phyloP scores from a whole-genome alignment of 2,797 vertebrate species.

The Gorsachius magnificus region DNA sequence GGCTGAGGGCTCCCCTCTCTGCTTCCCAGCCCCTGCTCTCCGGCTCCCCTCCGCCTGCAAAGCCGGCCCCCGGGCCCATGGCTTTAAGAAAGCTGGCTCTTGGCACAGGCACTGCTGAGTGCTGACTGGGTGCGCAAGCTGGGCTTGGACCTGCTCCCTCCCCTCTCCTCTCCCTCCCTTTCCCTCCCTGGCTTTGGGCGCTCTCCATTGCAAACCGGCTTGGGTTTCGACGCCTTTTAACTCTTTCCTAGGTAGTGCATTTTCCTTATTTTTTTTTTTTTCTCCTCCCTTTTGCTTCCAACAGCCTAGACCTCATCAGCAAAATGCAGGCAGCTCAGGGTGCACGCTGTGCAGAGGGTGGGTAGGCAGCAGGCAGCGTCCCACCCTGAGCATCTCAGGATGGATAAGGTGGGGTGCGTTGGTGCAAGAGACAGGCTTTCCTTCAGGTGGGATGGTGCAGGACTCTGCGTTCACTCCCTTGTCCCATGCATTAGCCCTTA shows the following conservation, averaged over 20 bases:
- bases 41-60: background rate
- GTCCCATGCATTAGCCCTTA: background rate
- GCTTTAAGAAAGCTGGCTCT: slow-evolving; percentile 43
- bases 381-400: background rate
- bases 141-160: slow-evolving; percentile 57
- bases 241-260: slow-evolving; percentile 50
- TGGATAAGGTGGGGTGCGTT: background rate
- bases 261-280: background rate
- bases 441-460: background rate
- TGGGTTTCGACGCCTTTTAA: slow-evolving; percentile 44
- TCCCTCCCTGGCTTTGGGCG: slow-evolving; percentile 30
- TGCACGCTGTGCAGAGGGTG: background rate
- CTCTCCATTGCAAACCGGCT: background rate
- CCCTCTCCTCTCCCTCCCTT: slow-evolving; percentile 40
- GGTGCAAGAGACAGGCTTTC: background rate
- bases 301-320: background rate
- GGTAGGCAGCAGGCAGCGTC: background rate
- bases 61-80: slow-evolving; percentile 6
- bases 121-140: slow-evolving; percentile 21
- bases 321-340: background rate
- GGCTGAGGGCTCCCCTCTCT: background rate
- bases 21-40: background rate
- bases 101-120: slow-evolving; percentile 46
- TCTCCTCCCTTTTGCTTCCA: background rate
- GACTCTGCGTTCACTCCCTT: background rate